A percentile compares a stretch with the other conserved stretches of the same genome.
phyloP scores from a whole-genome alignment of 2,113 vertebrate species.

The Sapayoa aenigma region DNA sequence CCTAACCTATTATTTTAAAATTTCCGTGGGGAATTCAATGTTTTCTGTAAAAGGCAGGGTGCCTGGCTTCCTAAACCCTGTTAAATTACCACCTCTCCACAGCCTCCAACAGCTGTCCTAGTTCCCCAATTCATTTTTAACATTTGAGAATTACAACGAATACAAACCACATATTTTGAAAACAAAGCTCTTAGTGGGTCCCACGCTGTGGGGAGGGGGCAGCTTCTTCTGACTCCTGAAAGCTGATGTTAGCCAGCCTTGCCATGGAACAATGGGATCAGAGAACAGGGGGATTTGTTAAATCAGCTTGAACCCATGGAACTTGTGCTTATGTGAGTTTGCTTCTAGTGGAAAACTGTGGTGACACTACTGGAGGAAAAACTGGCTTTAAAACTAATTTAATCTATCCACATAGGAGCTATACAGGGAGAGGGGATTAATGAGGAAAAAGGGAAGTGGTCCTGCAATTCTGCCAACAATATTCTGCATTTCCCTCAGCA shows the following conservation, averaged over 20 bases:
- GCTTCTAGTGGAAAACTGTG: neutral
- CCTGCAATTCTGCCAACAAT: neutral
- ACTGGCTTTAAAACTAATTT: neutral
- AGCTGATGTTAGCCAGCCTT: neutral
- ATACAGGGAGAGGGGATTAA: neutral
- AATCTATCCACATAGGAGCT: neutral
- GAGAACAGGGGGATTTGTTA: neutral
- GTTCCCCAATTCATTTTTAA: neutral
- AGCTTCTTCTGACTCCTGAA: neutral
- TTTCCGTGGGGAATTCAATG: neutral
- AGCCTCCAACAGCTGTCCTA: constrained; percentile 29
- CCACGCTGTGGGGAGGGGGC: neutral
- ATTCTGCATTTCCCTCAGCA: neutral
- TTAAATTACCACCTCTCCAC: neutral
- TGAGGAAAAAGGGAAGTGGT: neutral
- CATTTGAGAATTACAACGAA: neutral
- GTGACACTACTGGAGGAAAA: neutral
- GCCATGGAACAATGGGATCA: neutral
- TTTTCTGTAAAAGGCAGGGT: neutral
- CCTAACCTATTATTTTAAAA: neutral
- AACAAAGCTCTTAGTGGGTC: neutral
- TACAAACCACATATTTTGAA: neutral
- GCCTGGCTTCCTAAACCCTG: neutral
- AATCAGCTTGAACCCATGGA: neutral
- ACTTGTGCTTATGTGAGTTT: neutral